Conservation (phyloP, 2,797 vertebrate genomes). For the Tapirus indicus region DNA sequence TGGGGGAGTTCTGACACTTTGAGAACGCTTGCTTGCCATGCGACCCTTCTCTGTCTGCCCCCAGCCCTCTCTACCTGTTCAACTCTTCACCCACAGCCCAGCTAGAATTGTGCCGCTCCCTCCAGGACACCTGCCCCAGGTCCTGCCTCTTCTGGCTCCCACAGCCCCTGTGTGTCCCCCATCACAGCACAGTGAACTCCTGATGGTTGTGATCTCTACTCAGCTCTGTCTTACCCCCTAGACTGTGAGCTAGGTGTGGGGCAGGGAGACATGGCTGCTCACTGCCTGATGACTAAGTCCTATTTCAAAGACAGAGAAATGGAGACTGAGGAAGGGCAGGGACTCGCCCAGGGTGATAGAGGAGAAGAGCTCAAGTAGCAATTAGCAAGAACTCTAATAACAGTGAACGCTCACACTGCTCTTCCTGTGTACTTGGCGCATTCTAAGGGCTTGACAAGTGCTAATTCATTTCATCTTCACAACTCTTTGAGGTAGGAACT, state of each 20-base stretch:
- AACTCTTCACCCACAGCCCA: not conserved
- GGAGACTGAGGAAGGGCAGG: not conserved
- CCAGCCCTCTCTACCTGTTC: not conserved
- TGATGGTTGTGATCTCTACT: not conserved
- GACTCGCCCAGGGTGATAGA: not conserved
- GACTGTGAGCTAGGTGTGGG: not conserved
- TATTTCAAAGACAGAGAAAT: conserved; percentile 4
- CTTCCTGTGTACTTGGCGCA: not conserved
- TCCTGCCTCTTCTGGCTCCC: not conserved
- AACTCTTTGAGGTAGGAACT: not conserved
- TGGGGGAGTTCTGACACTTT: not conserved
- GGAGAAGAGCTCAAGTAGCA: not conserved
- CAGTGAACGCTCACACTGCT: not conserved
- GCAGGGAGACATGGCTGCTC: not conserved
- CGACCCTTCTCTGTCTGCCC: not conserved
- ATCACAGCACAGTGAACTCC: not conserved
- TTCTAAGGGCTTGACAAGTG: not conserved
- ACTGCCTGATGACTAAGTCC: not conserved
- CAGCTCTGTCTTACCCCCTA: not conserved
- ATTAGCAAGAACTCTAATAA: conserved; percentile 1
- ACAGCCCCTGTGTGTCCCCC: not conserved
- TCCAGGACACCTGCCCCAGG: not conserved
- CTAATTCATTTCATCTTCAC: not conserved
- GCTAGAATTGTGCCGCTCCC: not conserved
- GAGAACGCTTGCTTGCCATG: not conserved